Evolutionary conservation across 2,888 invertebrate species (phyloP).

Genomic region (Carabus problematicus): DNA sequence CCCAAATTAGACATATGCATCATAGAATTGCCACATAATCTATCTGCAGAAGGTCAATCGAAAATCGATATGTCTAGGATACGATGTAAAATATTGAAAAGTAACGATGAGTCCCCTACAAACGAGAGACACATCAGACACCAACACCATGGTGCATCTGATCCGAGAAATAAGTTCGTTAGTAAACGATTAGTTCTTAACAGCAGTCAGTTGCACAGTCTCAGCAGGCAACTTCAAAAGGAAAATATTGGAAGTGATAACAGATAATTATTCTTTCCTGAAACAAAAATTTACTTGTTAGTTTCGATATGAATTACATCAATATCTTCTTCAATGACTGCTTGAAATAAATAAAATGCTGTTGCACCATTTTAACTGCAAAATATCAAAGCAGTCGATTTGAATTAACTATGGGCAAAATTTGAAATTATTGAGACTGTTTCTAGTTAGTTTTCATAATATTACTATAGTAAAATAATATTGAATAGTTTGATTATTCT

Average conservation of each 20-base stretch:
- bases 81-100: slow-evolving; percentile 24
- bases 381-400: no score
- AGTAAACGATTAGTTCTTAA: slow-evolving; percentile 18
- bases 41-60: slow-evolving; percentile 48
- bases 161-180: slow-evolving; percentile 18
- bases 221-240: slow-evolving; percentile 23
- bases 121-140: slow-evolving; percentile 28
- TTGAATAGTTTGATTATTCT: no score
- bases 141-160: slow-evolving; percentile 18
- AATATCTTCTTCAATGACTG: no score
- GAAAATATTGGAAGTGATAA: slow-evolving; percentile 7
- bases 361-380: no score
- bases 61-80: slow-evolving; percentile 54
- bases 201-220: slow-evolving; percentile 12
- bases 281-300: no score
- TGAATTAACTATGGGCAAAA: no score
- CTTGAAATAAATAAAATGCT: no score
- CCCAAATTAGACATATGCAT: slow-evolving; percentile 60
- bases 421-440: no score
- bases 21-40: slow-evolving; percentile 55
- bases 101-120: slow-evolving; percentile 9
- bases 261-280: slow-evolving; percentile 22
- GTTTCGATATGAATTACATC: no score
- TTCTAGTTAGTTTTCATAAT: no score
- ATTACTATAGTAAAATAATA: no score